Evolutionary conservation across 2,888 invertebrate species (phyloP).

Genomic region (Ormyrus nitidulus): DNA sequence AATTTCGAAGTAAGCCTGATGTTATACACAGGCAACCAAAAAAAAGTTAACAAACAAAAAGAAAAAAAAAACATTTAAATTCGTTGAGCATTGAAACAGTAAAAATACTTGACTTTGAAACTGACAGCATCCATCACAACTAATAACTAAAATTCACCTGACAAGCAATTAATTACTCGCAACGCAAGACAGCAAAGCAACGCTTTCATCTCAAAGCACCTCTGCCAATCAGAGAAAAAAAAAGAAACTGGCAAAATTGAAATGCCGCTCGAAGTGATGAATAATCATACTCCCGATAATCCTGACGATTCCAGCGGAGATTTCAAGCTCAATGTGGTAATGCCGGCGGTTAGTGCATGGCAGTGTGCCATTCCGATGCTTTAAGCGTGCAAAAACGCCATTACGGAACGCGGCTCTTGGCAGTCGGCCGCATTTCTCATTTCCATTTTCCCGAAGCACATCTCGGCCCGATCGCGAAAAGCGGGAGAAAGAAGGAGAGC

Average conservation of each 20-base stretch:
- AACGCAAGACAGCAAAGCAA: no score
- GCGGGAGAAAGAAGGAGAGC: not conserved
- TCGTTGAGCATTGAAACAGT: no score
- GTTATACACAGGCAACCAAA: no score
- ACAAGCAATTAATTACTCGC: no score
- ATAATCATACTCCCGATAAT: slow-evolving; percentile 44
- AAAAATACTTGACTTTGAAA: no score
- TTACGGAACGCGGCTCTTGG: slow-evolving; percentile 43
- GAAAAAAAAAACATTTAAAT: no score
- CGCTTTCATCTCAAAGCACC: no score
- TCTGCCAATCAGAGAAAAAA: no score
- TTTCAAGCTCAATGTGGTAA: slow-evolving; percentile 52
- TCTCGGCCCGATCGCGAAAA: not conserved
- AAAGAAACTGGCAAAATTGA: not conserved
- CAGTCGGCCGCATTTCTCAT: slow-evolving; percentile 52
- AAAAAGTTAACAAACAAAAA: no score
- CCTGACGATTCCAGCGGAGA: slow-evolving; percentile 23
- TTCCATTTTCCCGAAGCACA: slow-evolving; percentile 46
- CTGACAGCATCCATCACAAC: no score
- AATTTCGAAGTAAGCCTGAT: no score
- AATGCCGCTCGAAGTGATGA: slow-evolving; percentile 19
- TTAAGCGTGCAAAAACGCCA: slow-evolving; percentile 53
- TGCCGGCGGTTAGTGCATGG: slow-evolving; percentile 46
- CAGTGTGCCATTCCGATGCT: slow-evolving; percentile 50
- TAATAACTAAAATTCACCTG: no score